Conservation (phyloP, 1,140 invertebrate species). For the Paracyclopina nana region DNA sequence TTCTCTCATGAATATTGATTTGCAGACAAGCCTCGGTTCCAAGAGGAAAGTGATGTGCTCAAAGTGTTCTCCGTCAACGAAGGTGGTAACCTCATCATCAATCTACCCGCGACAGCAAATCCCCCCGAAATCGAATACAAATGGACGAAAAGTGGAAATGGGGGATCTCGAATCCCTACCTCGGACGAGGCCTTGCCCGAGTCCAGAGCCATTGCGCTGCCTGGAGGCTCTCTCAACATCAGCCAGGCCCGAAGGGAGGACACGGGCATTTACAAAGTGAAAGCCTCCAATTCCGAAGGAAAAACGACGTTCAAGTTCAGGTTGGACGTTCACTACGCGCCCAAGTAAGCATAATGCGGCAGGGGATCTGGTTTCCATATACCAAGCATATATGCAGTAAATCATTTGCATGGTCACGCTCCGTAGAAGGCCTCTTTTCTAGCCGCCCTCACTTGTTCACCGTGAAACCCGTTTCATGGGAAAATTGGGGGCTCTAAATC, state of each 20-base stretch:
- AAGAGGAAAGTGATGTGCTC: background rate
- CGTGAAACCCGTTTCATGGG: too few relatives aligned
- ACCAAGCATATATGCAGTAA: too few relatives aligned
- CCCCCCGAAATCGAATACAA: constrained; percentile 4
- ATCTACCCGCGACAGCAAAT: background rate
- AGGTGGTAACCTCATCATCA: background rate
- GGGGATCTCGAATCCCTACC: background rate
- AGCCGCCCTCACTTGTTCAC: too few relatives aligned
- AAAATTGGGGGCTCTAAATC: too few relatives aligned
- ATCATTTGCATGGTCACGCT: too few relatives aligned
- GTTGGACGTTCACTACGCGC: constrained; percentile 4
- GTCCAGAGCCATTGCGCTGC: background rate
- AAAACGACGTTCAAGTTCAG: constrained; percentile 9
- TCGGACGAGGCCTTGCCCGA: background rate
- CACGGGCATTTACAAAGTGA: constrained; percentile 5
- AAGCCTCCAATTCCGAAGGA: constrained; percentile 6
- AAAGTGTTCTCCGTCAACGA: constrained; percentile 9
- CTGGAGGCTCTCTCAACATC: background rate
- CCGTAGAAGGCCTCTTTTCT: too few relatives aligned
- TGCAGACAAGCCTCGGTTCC: background rate
- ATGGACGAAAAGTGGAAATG: background rate
- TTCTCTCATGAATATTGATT: too few relatives aligned
- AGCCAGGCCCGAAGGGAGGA: background rate
- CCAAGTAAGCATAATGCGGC: constrained; percentile 4
- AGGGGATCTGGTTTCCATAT: too few relatives aligned